phyloP scores from a whole-genome alignment of 2,113 vertebrate genomes.

The Crotalus horridus region DNA sequence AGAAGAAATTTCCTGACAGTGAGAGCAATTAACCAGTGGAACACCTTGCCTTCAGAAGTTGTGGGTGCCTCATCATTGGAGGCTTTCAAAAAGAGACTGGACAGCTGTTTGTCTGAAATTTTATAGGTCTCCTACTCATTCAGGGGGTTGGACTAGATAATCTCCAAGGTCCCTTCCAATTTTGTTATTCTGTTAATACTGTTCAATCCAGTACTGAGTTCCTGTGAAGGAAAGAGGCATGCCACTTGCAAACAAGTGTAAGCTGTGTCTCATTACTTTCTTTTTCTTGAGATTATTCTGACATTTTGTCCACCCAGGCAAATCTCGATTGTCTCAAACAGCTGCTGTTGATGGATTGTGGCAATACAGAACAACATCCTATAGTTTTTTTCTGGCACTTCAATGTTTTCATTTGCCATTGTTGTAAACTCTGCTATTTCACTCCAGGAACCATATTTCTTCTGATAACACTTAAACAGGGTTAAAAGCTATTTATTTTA shows the following conservation, averaged over 20 bases:
- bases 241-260: neutral
- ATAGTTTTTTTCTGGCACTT: neutral
- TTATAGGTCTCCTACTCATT: neutral
- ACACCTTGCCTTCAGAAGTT: neutral
- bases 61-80: neutral
- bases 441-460: neutral
- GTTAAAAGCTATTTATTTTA: neutral
- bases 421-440: neutral
- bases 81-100: neutral
- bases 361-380: neutral
- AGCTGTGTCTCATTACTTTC: neutral
- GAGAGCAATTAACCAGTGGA: too few relatives aligned
- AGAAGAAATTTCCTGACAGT: too few relatives aligned
- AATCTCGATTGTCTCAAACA: neutral
- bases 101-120: neutral
- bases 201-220: neutral
- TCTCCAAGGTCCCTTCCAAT: neutral
- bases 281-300: neutral
- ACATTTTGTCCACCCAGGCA: neutral
- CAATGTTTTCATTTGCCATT: neutral
- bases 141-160: neutral
- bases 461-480: neutral
- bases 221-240: neutral
- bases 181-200: neutral
- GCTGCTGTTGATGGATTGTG: neutral